phyloP scores from a whole-genome alignment of 2,113 vertebrate genomes.

The Mellivora capensis region DNA sequence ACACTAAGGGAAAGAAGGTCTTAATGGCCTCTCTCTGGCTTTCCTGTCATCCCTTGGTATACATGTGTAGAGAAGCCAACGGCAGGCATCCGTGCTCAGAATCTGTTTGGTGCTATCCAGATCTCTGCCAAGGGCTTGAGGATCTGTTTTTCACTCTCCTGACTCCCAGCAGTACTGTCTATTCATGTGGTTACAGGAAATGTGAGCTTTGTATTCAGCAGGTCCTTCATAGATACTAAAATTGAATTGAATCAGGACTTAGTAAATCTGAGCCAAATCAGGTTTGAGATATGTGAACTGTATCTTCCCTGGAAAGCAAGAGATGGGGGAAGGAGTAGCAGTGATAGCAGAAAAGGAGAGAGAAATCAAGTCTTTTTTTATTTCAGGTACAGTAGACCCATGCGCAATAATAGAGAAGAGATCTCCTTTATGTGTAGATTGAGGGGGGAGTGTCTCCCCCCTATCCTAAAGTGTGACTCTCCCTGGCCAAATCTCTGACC shows the following conservation, averaged over 20 bases:
- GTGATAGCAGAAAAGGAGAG: background rate
- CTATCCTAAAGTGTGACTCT: background rate
- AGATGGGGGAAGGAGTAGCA: background rate
- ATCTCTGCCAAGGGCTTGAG: background rate
- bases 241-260: background rate
- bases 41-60: background rate
- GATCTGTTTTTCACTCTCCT: background rate
- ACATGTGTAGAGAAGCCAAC: background rate
- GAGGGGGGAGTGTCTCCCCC: background rate
- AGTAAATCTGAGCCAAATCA: background rate
- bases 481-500: background rate
- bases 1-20: background rate
- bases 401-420: background rate
- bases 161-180: background rate
- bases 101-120: background rate
- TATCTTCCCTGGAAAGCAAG: background rate
- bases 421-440: background rate
- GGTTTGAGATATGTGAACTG: background rate
- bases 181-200: background rate
- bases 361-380: background rate
- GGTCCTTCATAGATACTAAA: background rate
- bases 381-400: too few species aligned
- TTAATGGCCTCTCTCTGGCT: background rate
- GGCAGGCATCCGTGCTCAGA: background rate
- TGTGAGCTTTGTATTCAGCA: background rate